phyloP scores from a whole-genome alignment of 2,888 invertebrate genomes.

The Eupsilia transversa region DNA sequence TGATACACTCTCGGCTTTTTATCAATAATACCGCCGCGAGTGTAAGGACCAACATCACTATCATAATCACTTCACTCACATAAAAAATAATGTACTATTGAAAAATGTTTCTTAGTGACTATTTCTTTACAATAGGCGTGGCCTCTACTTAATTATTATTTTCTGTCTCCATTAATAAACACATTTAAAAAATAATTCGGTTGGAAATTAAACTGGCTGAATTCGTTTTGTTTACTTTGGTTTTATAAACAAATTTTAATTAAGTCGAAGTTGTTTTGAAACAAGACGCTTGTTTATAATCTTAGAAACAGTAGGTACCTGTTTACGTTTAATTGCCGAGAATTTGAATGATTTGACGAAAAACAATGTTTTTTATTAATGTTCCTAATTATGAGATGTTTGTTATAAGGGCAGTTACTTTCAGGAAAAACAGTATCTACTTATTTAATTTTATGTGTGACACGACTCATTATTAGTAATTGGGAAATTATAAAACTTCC shows the following conservation, averaged over 20 bases:
- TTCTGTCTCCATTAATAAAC: constrained; percentile 27
- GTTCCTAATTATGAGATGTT: constrained; percentile 26
- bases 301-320: constrained; percentile 46
- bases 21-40: no score
- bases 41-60: no score
- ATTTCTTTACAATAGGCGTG: neutral
- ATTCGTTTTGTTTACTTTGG: constrained; percentile 50
- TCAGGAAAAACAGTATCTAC: neutral
- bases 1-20: no score
- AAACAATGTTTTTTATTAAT: constrained; percentile 47
- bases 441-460: constrained; percentile 7
- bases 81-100: no score
- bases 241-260: constrained; percentile 68
- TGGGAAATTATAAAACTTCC: no score
- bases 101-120: neutral
- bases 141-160: constrained; percentile 3
- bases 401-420: neutral
- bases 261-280: constrained; percentile 65
- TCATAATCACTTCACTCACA: no score
- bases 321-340: constrained; percentile 51
- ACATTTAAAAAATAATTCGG: constrained; percentile 20
- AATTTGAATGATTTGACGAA: constrained; percentile 34
- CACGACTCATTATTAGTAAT: neutral
- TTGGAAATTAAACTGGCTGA: constrained; percentile 27
- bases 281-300: constrained; percentile 63